Evolutionary conservation across 2,888 invertebrate genomes (phyloP).

Genomic region (Cerastoderma edule): DNA sequence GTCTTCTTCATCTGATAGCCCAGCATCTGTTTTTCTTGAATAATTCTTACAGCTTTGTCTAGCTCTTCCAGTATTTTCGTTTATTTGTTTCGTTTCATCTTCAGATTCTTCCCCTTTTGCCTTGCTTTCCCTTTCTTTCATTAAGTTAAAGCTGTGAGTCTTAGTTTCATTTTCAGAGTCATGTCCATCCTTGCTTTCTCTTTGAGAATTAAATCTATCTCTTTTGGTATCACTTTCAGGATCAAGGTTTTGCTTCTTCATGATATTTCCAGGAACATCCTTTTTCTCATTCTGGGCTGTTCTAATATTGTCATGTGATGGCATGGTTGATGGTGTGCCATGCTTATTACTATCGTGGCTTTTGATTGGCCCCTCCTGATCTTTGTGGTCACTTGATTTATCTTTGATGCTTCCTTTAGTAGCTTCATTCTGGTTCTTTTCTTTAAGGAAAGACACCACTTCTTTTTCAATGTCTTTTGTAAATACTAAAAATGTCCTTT

Average conservation of each 20-base stretch:
- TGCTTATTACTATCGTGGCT: background rate
- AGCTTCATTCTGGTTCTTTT: background rate
- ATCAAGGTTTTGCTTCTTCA: no score
- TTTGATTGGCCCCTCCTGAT: background rate
- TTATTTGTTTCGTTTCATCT: background rate
- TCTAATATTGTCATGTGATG: background rate
- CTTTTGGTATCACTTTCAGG: no score
- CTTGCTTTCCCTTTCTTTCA: no score
- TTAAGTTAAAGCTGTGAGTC: no score
- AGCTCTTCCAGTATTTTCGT: background rate
- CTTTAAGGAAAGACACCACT: background rate
- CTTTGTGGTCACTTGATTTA: background rate
- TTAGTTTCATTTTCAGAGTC: no score
- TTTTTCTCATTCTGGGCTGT: background rate
- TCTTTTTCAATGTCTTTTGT: conserved; percentile 1
- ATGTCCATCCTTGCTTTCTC: no score
- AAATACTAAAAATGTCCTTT: background rate
- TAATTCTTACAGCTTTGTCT: background rate
- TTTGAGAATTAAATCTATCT: background rate
- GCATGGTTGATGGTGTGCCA: no score
- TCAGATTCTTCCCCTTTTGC: background rate
- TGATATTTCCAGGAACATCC: no score
- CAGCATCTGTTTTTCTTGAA: background rate
- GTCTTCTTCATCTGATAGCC: background rate
- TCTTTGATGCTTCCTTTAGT: background rate